These are phyloP conservation scores for Pantherophis vulpinus DNA, from an alignment of 2,797 vertebrate species.

Conservation along the genomic window DNA sequence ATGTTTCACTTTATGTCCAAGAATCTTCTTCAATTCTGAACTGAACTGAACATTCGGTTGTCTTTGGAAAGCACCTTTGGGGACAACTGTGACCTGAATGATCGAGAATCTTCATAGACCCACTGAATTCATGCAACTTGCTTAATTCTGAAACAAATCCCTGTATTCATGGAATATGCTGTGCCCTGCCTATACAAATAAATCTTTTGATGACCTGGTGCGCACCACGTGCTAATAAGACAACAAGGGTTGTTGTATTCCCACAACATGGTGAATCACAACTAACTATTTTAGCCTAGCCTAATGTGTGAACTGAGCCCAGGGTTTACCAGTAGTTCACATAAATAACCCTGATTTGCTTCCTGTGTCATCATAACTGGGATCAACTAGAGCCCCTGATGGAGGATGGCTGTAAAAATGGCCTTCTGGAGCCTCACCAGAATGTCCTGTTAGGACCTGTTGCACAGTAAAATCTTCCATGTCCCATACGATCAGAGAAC, in stretches of 20 bases:
- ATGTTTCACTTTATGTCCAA: not conserved
- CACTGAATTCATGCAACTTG: not conserved
- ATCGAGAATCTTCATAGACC: not conserved
- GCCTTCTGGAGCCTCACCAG: conserved; percentile 58
- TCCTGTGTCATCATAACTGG: not conserved
- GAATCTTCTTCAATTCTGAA: not conserved
- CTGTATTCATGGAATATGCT: not conserved
- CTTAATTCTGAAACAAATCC: not conserved
- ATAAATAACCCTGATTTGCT: not conserved
- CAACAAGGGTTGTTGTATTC: not conserved
- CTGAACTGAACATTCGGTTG: not conserved
- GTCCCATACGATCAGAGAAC: conserved; percentile 74
- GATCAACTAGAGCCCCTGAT: not conserved
- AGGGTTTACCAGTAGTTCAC: not conserved
- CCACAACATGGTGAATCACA: not conserved
- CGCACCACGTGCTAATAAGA: not conserved
- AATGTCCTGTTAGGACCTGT: conserved; percentile 73
- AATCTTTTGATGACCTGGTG: not conserved
- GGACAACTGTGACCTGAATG: not conserved
- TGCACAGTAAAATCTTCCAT: conserved; percentile 66
- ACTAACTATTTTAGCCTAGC: not conserved
- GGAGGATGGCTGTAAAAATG: not conserved
- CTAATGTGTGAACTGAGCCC: not conserved
- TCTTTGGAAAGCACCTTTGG: not conserved
- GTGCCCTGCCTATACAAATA: not conserved